These are phyloP conservation scores for Sinopyrophorus schimmeli DNA, from an alignment of 2,888 invertebrate genomes.

Conservation along the genomic window DNA sequence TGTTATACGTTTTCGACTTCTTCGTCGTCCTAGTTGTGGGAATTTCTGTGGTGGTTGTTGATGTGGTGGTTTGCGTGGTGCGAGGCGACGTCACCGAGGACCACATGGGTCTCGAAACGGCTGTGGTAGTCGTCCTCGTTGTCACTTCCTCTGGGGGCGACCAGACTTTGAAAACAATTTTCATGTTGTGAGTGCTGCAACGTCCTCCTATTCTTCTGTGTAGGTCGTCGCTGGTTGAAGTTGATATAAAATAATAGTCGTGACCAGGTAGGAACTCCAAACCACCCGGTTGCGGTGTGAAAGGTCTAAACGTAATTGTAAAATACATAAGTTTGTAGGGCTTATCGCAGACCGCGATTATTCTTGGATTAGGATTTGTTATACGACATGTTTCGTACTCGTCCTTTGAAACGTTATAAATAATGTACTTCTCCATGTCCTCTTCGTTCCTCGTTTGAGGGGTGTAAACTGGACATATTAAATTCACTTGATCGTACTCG, in stretches of 20 bases:
- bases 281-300: conserved; percentile 93
- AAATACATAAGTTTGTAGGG: conserved; percentile 93
- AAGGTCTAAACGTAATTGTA: conserved; percentile 94
- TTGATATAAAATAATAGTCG: conserved; percentile 92
- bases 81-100: conserved; percentile 55
- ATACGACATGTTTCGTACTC: conserved; percentile 96
- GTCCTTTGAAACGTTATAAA: conserved; percentile 95
- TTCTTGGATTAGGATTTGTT: conserved; percentile 90
- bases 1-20: conserved; percentile 68
- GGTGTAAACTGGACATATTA: conserved; percentile 91
- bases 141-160: conserved; percentile 66
- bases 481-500: conserved; percentile 94
- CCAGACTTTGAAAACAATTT: conserved; percentile 85
- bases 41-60: conserved; percentile 51
- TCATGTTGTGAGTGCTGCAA: conserved; percentile 92
- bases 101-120: conserved; percentile 44
- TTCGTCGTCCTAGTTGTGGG: conserved; percentile 58
- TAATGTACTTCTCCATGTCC: conserved; percentile 92
- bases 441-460: conserved; percentile 86
- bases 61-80: conserved; percentile 41
- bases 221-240: conserved; percentile 88
- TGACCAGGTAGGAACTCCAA: conserved; percentile 92
- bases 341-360: conserved; percentile 95
- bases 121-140: conserved; percentile 46
- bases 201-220: conserved; percentile 91